A percentile compares a stretch with the other conserved stretches of the same genome.
These are phyloP conservation scores for Cheirogaleus medius DNA, from an alignment of 2,113 vertebrate species.

Conservation along the genomic window DNA sequence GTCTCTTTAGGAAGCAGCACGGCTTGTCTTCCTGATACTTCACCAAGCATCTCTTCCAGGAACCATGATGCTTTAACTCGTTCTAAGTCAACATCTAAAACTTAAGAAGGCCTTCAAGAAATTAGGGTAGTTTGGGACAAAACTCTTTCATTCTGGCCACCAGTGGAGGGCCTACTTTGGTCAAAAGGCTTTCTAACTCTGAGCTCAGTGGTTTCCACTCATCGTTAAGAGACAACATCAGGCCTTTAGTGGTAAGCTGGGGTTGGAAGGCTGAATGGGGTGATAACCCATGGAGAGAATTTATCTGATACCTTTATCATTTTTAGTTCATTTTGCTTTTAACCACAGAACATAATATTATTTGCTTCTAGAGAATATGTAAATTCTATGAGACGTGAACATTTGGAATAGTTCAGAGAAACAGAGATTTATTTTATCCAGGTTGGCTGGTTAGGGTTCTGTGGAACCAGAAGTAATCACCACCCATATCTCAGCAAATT, in stretches of 20 bases:
- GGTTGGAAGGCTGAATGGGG: accelerated
- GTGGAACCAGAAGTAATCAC: neutral
- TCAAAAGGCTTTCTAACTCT: neutral
- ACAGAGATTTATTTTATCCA: neutral
- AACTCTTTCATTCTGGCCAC: neutral
- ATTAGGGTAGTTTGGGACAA: neutral
- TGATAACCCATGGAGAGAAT: neutral
- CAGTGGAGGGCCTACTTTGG: neutral
- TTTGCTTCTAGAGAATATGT: neutral
- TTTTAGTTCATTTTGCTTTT: constrained; percentile 1
- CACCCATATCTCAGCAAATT: neutral
- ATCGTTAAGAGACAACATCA: neutral
- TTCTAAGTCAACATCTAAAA: neutral
- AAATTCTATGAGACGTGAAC: neutral
- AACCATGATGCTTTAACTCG: neutral
- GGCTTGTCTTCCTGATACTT: neutral
- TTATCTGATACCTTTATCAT: neutral
- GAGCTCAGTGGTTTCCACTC: neutral
- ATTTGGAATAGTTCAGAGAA: neutral
- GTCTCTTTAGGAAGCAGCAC: neutral
- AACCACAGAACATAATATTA: neutral
- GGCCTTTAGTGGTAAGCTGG: neutral
- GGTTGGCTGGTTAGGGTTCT: neutral
- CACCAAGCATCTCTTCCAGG: neutral
- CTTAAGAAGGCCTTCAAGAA: neutral